phyloP scores from a whole-genome alignment of 2,888 invertebrate species.

The Allolobophora icterica region DNA sequence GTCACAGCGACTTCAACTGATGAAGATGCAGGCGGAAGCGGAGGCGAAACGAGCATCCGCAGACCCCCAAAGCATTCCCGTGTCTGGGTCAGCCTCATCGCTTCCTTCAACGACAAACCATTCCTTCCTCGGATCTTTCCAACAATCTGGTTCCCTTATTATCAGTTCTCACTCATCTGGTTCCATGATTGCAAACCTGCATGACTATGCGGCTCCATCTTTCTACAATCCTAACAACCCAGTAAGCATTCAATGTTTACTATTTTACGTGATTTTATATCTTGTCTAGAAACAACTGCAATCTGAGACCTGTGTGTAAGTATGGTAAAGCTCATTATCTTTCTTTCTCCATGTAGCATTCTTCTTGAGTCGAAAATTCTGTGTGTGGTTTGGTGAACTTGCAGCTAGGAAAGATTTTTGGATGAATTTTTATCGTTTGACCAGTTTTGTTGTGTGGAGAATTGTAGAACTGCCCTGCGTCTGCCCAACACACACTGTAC shows the following conservation, averaged over 20 bases:
- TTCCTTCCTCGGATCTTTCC: neutral
- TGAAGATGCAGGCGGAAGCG: conserved; percentile 12
- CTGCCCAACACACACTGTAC: too few relatives aligned
- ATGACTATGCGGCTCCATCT: neutral
- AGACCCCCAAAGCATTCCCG: neutral
- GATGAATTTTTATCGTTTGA: too few relatives aligned
- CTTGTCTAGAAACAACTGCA: too few relatives aligned
- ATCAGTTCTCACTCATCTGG: neutral
- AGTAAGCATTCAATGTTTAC: neutral
- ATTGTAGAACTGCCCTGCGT: too few relatives aligned
- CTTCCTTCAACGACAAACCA: neutral
- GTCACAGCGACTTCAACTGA: conserved; percentile 22
- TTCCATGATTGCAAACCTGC: neutral
- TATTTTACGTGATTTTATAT: neutral
- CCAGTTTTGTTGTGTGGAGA: too few relatives aligned
- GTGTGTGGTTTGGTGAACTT: too few relatives aligned
- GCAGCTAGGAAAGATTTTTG: too few relatives aligned
- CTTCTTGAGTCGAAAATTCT: too few relatives aligned
- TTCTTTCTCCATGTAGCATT: too few relatives aligned
- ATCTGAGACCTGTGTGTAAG: too few relatives aligned
- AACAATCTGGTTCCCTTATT: neutral
- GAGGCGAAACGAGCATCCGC: neutral
- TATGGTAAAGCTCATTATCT: too few relatives aligned
- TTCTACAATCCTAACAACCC: neutral
- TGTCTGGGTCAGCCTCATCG: neutral